Evolutionary conservation across 2,797 vertebrate species (phyloP), one percentile per base, ranked within the genome.

Genomic region (Triplophysa bombifrons): DNA sequence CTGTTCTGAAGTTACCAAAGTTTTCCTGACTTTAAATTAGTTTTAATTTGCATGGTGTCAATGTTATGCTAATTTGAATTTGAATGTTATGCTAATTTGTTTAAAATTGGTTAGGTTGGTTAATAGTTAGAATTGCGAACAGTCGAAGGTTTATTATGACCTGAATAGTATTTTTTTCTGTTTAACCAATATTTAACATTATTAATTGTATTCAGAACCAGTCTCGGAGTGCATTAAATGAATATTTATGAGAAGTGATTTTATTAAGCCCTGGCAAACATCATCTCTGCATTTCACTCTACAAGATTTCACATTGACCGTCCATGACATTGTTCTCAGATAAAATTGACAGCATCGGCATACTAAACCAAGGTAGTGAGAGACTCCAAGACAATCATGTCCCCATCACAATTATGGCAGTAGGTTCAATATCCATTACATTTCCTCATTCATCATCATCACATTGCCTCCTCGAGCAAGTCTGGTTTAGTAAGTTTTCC

Each of bases 171-270:
- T 70, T 85, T 61, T 66, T 51, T 80, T 78, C 74, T 66, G 65
- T 65, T 81, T 72, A 81, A 86, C 50, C 76, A 70, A 44, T 19
- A 64, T 83, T 84, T 86, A 77, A 83, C 56, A 72, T 65, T 73
- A 72, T 69, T 85, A 76, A 87, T 86, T 83, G 68, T 80, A 87
- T 84, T 83, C 74, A 56, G 65, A 63, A 50, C 74, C 44, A 75
- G 76, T 77, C 76, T 22, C 60, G 41, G 16, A 67, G 41, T 78
- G 78, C 63, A 66, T 68, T 82, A 75, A 56, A 78, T 55, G 27
- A 82, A 50, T 34, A 73, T 74, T 73, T 48, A 70, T 80, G 44
- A 63, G 78, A 7, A 69, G 46, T 46, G 80, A 81, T 82, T 86
- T 83, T 63, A 56, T 51, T 53, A 71, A 61, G 12, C 79, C 51